Base-by-base conservation (phyloP, 2,888 invertebrate species). In the Tenthredo distinguenda region DNA sequence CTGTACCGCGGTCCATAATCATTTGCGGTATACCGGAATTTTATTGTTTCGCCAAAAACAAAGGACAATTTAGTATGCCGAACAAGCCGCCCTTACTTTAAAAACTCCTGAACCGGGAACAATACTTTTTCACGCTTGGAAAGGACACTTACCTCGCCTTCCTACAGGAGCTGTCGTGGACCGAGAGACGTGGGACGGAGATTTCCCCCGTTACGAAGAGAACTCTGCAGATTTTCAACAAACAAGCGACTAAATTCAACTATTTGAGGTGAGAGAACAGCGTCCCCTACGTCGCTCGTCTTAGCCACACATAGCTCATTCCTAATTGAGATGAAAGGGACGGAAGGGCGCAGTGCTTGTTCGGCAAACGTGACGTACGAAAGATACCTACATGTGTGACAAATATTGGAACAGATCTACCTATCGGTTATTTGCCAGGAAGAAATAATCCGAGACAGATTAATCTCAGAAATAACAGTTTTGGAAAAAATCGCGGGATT, bases 1-100 rank as follows among this genome's bases (percentile, higher is more conserved):
- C 37, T 62, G 47, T 15, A 65, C 85, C 77, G 34, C 31, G 21
- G 47, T 47, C 77, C 65, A 76, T 79, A 58, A 77, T 85, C 68
- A 65, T 79, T 79, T 77, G 65, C 55, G 77, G 85, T 85, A 86
- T 87, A 88, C 89, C 88, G 85, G 90, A 88, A 86, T 86, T 86
- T 86, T 87, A 89, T 90, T 89, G 88, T 90, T 87, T 85, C 47
- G 81, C 47, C 76, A 62, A 86, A 86, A 90, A 87, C 87, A 87
- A 87, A 88, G 87, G 85, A 85, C 50, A 85, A 86, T 79, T 85
- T 71, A 86, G 82, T 85, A 85, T 85, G 71, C 82, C 21, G 79
- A 68, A 65, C 81, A 47, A 58, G 68, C 43, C 55, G 55, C 71
- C 77, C 82, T 85, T 82, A 85, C 71, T 71, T 82, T 58, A 82